These are phyloP conservation scores for Drosophila percnosoma DNA, from an alignment of 2,888 invertebrate genomes.

Conservation along the genomic window DNA sequence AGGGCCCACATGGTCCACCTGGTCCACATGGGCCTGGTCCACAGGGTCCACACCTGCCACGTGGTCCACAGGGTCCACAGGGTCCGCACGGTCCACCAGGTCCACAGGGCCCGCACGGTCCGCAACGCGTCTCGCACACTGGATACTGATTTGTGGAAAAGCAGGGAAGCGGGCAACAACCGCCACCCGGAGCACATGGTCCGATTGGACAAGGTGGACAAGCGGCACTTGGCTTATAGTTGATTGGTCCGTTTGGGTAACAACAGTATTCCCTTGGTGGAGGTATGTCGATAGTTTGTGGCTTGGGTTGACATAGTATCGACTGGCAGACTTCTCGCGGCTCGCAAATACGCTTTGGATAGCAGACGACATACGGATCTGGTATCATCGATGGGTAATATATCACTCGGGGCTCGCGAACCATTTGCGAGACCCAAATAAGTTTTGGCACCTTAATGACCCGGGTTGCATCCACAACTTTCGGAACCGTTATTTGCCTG, in stretches of 20 bases:
- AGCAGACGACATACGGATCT: slow-evolving; percentile 71
- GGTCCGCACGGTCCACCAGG: slow-evolving; percentile 6
- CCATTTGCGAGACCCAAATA: slow-evolving; percentile 79
- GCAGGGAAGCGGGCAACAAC: slow-evolving; percentile 16
- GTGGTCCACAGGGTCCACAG: background rate
- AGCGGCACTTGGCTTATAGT: slow-evolving; percentile 20
- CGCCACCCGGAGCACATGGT: slow-evolving; percentile 17
- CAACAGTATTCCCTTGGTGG: slow-evolving; percentile 79
- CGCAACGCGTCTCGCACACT: slow-evolving; percentile 22
- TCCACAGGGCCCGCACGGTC: slow-evolving; percentile 11
- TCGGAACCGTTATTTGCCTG: slow-evolving; percentile 72
- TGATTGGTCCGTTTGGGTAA: slow-evolving; percentile 75
- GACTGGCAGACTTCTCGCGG: slow-evolving; percentile 78
- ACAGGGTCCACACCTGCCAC: slow-evolving; percentile 3
- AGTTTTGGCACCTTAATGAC: slow-evolving; percentile 20
- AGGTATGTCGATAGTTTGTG: slow-evolving; percentile 76
- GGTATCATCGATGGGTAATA: slow-evolving; percentile 70
- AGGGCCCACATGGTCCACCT: slow-evolving; percentile 9
- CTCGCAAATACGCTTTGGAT: slow-evolving; percentile 77
- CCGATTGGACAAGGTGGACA: slow-evolving; percentile 20
- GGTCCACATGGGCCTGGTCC: slow-evolving; percentile 6
- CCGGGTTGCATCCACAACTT: slow-evolving; percentile 16
- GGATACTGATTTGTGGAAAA: slow-evolving; percentile 21
- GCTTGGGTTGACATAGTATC: slow-evolving; percentile 14
- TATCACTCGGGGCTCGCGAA: slow-evolving; percentile 79